Base-by-base conservation (phyloP, 2,797 vertebrate species). In the Girardinus metallicus region DNA sequence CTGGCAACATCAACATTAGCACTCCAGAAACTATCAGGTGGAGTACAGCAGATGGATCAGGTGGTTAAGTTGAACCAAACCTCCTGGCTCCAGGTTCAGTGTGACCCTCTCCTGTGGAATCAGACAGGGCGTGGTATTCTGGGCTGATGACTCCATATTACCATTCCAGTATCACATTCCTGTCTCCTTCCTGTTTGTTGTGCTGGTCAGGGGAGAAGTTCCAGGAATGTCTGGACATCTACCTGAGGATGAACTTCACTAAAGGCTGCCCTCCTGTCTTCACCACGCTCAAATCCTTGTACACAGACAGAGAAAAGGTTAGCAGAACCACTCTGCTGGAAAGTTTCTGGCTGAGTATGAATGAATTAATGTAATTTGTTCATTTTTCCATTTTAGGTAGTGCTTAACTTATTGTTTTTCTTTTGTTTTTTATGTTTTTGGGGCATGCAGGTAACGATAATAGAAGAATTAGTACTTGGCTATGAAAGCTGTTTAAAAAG, bases 201-300 rank as follows among this genome's bases (percentile, higher is more conserved):
- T 68, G 8, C 39, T 86, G 51, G 85, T 10, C 83, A 99, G 99
- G 98, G 89, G 98, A 98, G 85, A 98, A 97, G 92, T 99, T 99
- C 94, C 95, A 96, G 88, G 97, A 98, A 86, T 98, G 97, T 95
- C 95, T 99, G 95, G 98, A 99, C 96, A 93, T 96, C 77, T 99
- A 98, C 90, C 96, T 99, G 91, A 97, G 98, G 94, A 97, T 99
- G 97, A 99, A 99, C 96, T 99, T 99, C 95, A 99, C 97, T 91
- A 99, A 99, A 94, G 99, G 99, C 80, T 99, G 99, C 81, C 98
- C 98, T 31, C 99, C 99, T 0, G 97, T 99, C 86, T 99, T 99
- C 92, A 99, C 99, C 89, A 99, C 98, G 26, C 95, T 99, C 88
- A 97, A 97, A 83, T 98, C 98, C 0, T 95, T 99, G 68, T 99